A percentile compares a stretch with the other conserved stretches of the same genome.
Conservation (phyloP, 2,113 vertebrate genomes). For the Motacilla alba region DNA sequence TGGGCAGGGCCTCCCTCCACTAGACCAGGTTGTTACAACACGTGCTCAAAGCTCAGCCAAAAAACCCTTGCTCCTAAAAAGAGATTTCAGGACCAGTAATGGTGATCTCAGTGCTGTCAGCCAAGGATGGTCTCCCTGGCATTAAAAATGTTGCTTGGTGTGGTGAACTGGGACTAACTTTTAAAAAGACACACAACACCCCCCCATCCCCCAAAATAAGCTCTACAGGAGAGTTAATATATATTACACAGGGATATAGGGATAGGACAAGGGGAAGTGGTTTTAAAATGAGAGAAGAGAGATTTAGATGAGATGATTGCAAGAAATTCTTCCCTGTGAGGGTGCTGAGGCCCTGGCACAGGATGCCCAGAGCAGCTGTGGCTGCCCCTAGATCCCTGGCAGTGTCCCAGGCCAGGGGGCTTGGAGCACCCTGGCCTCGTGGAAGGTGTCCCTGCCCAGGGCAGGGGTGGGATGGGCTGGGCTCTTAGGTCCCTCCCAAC, state of each 20-base stretch:
- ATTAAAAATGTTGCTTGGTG: neutral
- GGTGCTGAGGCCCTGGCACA: neutral
- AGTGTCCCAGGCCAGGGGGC: neutral
- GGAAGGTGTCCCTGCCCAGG: neutral
- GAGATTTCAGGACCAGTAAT: neutral
- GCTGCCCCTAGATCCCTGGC: neutral
- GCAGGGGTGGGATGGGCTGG: rapidly evolving
- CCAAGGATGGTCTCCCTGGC: neutral
- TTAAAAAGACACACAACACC: neutral
- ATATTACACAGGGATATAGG: neutral
- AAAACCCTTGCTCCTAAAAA: neutral
- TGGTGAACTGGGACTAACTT: neutral
- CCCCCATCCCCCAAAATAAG: neutral
- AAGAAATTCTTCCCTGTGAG: neutral
- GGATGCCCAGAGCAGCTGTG: neutral
- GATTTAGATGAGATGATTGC: neutral
- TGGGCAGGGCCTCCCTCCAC: neutral
- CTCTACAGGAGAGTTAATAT: neutral
- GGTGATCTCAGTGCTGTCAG: neutral
- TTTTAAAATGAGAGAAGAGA: neutral
- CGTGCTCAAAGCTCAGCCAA: neutral
- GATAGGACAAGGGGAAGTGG: neutral
- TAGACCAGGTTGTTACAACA: neutral
- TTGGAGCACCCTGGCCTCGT: rapidly evolving
- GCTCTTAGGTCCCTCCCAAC: neutral